Percentiles rank a stretch among this genome's conserved stretches.
phyloP scores from a whole-genome alignment of 2,888 invertebrate genomes.

The Epistrophe eligans region DNA sequence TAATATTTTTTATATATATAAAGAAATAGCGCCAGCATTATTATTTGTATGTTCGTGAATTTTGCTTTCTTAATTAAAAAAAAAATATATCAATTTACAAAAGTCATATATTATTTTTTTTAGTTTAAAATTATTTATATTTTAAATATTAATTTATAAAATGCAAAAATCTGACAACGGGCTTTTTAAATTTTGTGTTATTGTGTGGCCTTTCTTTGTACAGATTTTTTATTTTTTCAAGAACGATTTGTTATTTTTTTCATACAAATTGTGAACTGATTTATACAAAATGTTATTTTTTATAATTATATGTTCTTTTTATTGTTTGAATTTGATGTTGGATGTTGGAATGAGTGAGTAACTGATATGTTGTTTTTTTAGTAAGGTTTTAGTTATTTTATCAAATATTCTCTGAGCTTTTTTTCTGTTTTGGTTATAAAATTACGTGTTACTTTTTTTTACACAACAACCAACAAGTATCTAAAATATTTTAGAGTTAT shows the following conservation, averaged over 20 bases:
- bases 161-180: background rate
- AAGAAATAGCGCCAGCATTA: conserved; percentile 65
- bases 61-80: conserved; percentile 21
- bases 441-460: background rate
- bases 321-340: background rate
- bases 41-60: conserved; percentile 38
- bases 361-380: conserved; percentile 16
- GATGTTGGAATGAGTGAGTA: conserved; percentile 9
- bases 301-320: background rate
- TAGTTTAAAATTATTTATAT: background rate
- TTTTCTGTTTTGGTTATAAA: background rate
- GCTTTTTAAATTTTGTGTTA: background rate
- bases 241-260: background rate
- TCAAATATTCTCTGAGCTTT: background rate
- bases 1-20: conserved; percentile 43
- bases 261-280: background rate
- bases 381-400: conserved; percentile 11
- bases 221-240: background rate
- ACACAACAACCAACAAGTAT: background rate
- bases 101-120: background rate
- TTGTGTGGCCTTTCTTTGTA: background rate
- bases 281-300: conserved; percentile 9
- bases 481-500: background rate
- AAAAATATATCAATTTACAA: conserved; percentile 10
- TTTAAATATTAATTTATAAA: background rate